These are phyloP conservation scores for Iphiclides podalirius DNA, from an alignment of 2,888 invertebrate species.

Conservation along the genomic window DNA sequence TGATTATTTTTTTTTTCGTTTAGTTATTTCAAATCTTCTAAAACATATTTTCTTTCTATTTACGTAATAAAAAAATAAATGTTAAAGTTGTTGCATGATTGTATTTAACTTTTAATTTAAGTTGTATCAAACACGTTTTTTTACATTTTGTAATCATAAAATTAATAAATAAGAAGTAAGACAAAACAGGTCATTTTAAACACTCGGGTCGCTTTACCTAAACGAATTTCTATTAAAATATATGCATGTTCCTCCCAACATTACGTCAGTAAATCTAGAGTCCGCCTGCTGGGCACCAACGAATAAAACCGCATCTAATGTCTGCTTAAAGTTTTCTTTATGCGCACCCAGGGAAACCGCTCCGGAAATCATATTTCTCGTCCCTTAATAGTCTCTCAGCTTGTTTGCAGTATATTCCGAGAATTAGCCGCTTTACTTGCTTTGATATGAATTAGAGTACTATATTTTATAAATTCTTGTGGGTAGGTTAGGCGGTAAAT, in stretches of 20 bases:
- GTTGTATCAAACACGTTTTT: not conserved
- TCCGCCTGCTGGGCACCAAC: slow-evolving; percentile 30
- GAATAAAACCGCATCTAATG: slow-evolving; percentile 45
- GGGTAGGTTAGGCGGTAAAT: slow-evolving; percentile 8
- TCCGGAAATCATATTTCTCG: slow-evolving; percentile 51
- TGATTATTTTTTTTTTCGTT: too few species aligned
- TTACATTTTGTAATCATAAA: not conserved
- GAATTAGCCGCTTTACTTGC: slow-evolving; percentile 35
- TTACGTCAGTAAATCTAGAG: slow-evolving; percentile 34
- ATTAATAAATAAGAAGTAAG: not conserved
- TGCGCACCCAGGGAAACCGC: slow-evolving; percentile 33
- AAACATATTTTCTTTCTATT: too few species aligned
- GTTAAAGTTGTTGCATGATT: too few species aligned
- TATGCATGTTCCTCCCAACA: slow-evolving; percentile 32
- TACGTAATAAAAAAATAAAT: too few species aligned
- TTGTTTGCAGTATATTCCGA: slow-evolving; percentile 48
- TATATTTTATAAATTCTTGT: slow-evolving; percentile 6
- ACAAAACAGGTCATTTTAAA: slow-evolving; percentile 7
- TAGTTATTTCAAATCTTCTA: too few species aligned
- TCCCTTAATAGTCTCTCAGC: slow-evolving; percentile 43
- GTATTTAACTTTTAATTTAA: too few species aligned
- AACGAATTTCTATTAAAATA: slow-evolving; percentile 30
- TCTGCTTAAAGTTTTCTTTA: slow-evolving; percentile 51
- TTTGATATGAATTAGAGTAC: slow-evolving; percentile 20
- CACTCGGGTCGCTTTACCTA: slow-evolving; percentile 12